A percentile compares a stretch with the other conserved stretches of the same genome.
phyloP scores from a whole-genome alignment of 92 coral and sea anemone genomes.

The Actinernus sp. region DNA sequence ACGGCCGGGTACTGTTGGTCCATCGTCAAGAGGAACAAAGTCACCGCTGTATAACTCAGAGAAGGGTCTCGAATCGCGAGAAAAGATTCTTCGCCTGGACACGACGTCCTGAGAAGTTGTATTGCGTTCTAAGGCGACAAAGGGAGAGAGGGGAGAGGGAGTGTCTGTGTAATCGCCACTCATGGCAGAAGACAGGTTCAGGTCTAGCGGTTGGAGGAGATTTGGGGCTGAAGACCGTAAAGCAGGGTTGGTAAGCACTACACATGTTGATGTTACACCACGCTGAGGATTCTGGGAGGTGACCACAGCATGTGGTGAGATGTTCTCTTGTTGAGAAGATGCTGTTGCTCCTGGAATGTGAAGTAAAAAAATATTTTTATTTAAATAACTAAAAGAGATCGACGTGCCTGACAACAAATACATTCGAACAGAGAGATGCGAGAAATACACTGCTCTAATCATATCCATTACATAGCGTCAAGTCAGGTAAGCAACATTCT shows the following conservation, averaged over 20 bases:
- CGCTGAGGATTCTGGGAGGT: conserved; percentile 10
- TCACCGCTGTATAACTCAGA: conserved; percentile 80
- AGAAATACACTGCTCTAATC: too few species aligned
- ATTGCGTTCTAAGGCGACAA: conserved; percentile 16
- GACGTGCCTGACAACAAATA: too few species aligned
- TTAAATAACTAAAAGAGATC: too few species aligned
- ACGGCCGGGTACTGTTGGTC: conserved; percentile 17
- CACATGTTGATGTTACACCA: background rate
- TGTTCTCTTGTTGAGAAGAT: conserved; percentile 62
- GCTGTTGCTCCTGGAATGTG: conserved; percentile 16
- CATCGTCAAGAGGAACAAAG: conserved; percentile 69
- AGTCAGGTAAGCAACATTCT: too few species aligned
- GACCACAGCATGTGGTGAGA: conserved; percentile 36
- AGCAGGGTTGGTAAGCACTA: conserved; percentile 68
- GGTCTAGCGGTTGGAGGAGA: conserved; percentile 66
- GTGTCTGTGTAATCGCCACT: conserved; percentile 42
- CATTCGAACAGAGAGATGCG: too few species aligned
- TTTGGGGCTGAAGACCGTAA: conserved; percentile 85
- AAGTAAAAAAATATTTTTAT: background rate
- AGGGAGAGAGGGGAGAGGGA: conserved; percentile 75
- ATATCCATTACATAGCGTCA: too few species aligned
- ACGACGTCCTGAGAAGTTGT: conserved; percentile 14
- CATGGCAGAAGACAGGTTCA: conserved; percentile 46
- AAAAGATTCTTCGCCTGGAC: conserved; percentile 50
- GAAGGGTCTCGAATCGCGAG: conserved; percentile 74